A percentile compares a stretch with the other conserved stretches of the same genome.
Conservation (phyloP, 2,888 invertebrate species). For the Clivina fossor region DNA sequence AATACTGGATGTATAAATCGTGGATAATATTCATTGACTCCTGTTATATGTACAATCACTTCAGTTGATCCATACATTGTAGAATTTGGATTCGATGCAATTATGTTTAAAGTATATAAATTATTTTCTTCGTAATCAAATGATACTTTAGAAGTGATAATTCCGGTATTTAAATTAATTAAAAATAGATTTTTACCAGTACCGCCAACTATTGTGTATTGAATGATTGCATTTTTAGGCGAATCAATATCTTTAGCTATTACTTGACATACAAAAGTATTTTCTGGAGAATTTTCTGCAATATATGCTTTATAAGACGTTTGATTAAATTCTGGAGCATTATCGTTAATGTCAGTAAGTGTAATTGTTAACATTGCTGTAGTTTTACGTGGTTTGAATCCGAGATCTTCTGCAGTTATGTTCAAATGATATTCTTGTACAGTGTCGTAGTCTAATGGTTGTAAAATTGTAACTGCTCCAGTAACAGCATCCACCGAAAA, state of each 20-base stretch:
- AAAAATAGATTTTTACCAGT: conserved; percentile 73
- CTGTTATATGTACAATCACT: conserved; percentile 75
- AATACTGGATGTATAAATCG: conserved; percentile 87
- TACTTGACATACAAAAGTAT: conserved; percentile 73
- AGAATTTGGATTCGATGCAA: conserved; percentile 86
- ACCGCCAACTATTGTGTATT: conserved; percentile 79
- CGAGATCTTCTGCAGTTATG: conserved; percentile 85
- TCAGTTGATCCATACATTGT: conserved; percentile 74
- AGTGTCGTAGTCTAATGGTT: conserved; percentile 83
- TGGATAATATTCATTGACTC: conserved; percentile 87
- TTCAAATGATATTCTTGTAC: conserved; percentile 82
- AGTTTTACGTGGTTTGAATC: conserved; percentile 74
- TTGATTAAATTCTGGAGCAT: conserved; percentile 84
- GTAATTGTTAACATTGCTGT: conserved; percentile 82
- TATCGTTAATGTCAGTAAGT: conserved; percentile 91
- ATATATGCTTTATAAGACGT: conserved; percentile 75
- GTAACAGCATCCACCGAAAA: conserved; percentile 76
- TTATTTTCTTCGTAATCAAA: conserved; percentile 88
- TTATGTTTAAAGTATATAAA: conserved; percentile 71
- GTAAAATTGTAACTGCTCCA: conserved; percentile 78
- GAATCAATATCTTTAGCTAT: conserved; percentile 84
- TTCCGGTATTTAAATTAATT: conserved; percentile 76
- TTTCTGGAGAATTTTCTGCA: conserved; percentile 78
- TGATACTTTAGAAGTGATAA: conserved; percentile 70
- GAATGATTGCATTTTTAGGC: conserved; percentile 81